Percentiles rank a stretch among this genome's conserved stretches.
phyloP scores from a whole-genome alignment of 2,113 vertebrate species.

The Nothocercus julius region DNA sequence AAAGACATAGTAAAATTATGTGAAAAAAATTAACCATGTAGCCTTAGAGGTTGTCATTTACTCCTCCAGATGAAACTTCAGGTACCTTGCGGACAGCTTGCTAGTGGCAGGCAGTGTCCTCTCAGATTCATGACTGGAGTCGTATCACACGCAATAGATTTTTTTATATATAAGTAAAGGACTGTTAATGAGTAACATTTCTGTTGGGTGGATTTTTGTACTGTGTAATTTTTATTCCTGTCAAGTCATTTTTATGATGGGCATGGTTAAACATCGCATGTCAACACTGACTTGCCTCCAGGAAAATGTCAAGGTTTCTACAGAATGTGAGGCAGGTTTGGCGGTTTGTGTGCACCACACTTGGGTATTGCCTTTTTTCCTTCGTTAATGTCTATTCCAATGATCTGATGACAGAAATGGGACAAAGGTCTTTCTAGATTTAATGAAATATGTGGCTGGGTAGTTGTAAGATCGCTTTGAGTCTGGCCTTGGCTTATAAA shows the following conservation, averaged over 20 bases:
- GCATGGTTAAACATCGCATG: conserved; percentile 11
- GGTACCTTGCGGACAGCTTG: neutral
- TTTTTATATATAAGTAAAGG: neutral
- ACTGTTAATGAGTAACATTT: conserved; percentile 34
- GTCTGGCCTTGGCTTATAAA: neutral
- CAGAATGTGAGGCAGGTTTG: neutral
- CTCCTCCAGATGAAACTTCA: neutral
- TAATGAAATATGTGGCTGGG: neutral
- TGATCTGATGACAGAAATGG: neutral
- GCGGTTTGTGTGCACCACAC: neutral
- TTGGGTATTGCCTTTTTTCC: neutral
- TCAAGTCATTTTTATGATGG: conserved; percentile 31
- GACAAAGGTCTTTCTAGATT: neutral
- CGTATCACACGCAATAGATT: neutral
- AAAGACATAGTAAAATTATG: neutral
- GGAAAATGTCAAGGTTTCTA: neutral
- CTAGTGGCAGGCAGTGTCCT: neutral
- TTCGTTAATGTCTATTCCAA: neutral
- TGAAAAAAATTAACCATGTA: neutral
- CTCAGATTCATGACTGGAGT: neutral
- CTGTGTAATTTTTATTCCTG: neutral
- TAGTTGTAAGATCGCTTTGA: neutral
- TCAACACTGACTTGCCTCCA: neutral
- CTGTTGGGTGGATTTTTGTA: neutral
- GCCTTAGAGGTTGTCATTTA: neutral